Evolutionary conservation across 1,140 invertebrate genomes (phyloP), one percentile per base, ranked within the genome.

Genomic region (Berghia stephanieae): DNA sequence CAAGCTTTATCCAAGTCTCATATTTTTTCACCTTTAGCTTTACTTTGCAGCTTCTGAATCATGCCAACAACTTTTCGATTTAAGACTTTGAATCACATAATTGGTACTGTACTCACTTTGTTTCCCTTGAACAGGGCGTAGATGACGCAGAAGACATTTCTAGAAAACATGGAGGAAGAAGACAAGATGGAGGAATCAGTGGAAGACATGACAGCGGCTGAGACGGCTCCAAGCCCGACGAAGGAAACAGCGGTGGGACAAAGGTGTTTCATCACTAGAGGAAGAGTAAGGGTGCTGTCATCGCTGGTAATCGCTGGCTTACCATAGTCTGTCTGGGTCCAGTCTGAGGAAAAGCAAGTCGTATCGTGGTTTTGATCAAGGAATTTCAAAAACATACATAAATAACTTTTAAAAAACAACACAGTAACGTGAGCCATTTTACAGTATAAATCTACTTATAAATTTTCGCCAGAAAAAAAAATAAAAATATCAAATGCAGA

Each of bases 131-230:
- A 96, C 84, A 98, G 24, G 18, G 13, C n/a, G 24, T 73, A 73
- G 3, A 52, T 73, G 46, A 73, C 92, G 90, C 96, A 97, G 92
- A 98, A 99, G 75, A 99, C 94, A 89, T 99, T 99, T 87, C 96
- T 93, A 66, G 98, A 96, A 89, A 98, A 99, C 96, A 99, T 98
- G 18, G 96, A 98, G 79, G 95, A 95, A 2, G 97, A 97, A 18
- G 96, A 97, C 18, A 99, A 92, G 36, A 99, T 95, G 77, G 49
- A 97, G 43, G 97, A 99, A 89, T 99, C 98, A 0, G 97, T 96
- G 3, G 97, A 99, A 36, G 96, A 98, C 97, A 99, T 98, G 40
- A 98, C 96, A 18, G 97, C 97, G 3, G 97, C 97, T 0, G 96
- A 98, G 3, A 99, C 96, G n/a, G 97, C 97, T 0, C 98, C 98